A percentile compares a stretch with the other conserved stretches of the same genome.
These are phyloP conservation scores for Hydrotaea diabolus DNA, from an alignment of 2,888 invertebrate species.

Conservation along the genomic window DNA sequence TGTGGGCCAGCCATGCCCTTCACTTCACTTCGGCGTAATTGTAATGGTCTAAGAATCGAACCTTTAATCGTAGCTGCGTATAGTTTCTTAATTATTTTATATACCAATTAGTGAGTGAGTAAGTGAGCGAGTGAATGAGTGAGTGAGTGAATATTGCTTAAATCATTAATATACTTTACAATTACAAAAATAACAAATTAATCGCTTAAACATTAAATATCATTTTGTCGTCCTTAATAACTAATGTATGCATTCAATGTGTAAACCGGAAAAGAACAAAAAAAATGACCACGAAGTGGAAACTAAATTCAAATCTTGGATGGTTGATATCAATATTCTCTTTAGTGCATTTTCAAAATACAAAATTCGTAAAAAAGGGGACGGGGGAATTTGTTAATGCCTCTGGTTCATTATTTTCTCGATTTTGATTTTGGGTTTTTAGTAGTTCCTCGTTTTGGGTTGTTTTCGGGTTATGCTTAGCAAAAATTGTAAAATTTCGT, in stretches of 20 bases:
- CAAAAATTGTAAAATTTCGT: slow-evolving; percentile 63
- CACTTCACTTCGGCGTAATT: not conserved
- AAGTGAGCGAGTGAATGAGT: too few relatives aligned
- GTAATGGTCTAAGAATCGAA: slow-evolving; percentile 27
- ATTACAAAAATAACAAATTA: slow-evolving; percentile 30
- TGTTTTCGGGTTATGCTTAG: slow-evolving; percentile 44
- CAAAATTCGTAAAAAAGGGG: slow-evolving; percentile 19
- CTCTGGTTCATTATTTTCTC: not conserved
- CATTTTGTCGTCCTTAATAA: not conserved
- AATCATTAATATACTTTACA: slow-evolving; percentile 42
- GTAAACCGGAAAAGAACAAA: not conserved
- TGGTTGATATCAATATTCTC: too few relatives aligned
- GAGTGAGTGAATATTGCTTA: slow-evolving; percentile 43
- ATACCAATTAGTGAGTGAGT: too few relatives aligned
- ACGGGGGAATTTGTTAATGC: not conserved
- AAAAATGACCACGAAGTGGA: not conserved
- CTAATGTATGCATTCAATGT: not conserved
- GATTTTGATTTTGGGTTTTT: too few relatives aligned
- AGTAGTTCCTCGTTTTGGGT: not conserved
- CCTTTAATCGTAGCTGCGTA: too few relatives aligned
- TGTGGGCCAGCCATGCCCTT: not conserved
- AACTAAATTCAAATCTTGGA: not conserved
- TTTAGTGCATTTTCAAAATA: not conserved
- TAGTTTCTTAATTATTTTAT: not conserved
- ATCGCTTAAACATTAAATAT: slow-evolving; percentile 19